These are phyloP conservation scores for Alviniconcha strummeri DNA, from an alignment of 2,888 invertebrate species.

Conservation along the genomic window DNA sequence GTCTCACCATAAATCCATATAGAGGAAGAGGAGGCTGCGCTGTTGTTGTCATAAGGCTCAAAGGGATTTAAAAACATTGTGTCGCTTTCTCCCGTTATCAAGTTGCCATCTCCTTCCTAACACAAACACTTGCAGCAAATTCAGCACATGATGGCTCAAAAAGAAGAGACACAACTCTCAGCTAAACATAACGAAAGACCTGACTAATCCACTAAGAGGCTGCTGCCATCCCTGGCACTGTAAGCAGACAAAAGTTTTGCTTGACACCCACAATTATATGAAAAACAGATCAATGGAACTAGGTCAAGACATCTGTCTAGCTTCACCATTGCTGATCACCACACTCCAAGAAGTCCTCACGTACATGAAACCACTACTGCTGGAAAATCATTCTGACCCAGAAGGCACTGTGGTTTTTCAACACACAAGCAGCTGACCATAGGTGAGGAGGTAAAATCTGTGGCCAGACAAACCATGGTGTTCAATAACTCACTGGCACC, in stretches of 20 bases:
- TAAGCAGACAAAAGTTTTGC: slow-evolving; percentile 8
- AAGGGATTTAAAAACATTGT: slow-evolving; percentile 31
- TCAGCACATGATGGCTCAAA: neutral
- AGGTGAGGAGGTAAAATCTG: neutral
- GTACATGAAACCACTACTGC: no score
- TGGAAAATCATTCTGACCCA: neutral
- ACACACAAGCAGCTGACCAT: slow-evolving; percentile 1
- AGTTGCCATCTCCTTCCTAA: neutral
- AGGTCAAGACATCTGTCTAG: slow-evolving; percentile 2
- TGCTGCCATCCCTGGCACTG: no score
- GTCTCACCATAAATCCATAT: slow-evolving; percentile 25
- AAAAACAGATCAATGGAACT: neutral
- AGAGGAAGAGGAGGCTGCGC: neutral
- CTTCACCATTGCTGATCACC: neutral
- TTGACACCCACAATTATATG: slow-evolving; percentile 4
- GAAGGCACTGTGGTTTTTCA: neutral
- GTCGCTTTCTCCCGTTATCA: neutral
- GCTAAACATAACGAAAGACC: neutral
- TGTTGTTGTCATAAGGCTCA: slow-evolving; percentile 25
- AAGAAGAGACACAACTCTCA: neutral
- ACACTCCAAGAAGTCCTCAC: neutral
- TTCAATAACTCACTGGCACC: slow-evolving; percentile 24
- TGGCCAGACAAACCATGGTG: neutral
- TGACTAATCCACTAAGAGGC: neutral
- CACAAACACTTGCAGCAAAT: neutral